These are phyloP conservation scores for Varecia variegata DNA, from an alignment of 2,797 vertebrate species.

Conservation along the genomic window DNA sequence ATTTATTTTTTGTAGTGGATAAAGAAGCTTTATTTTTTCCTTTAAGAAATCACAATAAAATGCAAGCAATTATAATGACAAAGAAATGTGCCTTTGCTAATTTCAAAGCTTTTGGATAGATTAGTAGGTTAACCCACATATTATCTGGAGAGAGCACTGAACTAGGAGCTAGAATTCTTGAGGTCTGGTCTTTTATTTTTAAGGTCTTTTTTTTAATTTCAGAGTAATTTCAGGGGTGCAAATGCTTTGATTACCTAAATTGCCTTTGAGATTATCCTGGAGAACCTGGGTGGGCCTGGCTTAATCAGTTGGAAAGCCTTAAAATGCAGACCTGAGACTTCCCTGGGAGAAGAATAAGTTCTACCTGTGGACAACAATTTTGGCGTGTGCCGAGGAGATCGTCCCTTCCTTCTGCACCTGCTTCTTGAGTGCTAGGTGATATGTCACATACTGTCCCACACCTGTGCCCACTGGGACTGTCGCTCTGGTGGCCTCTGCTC, in stretches of 20 bases:
- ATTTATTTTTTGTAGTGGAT: not conserved
- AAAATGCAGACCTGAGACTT: not conserved
- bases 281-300: not conserved
- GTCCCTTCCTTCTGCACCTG: not conserved
- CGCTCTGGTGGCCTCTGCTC: not conserved
- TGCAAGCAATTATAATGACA: not conserved
- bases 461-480: not conserved
- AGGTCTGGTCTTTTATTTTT: not conserved
- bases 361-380: not conserved
- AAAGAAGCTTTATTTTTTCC: not conserved
- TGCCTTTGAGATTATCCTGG: not conserved
- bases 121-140: not conserved
- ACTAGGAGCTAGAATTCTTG: not conserved
- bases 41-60: constrained; percentile 34
- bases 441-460: fast-evolving
- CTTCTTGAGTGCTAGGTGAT: not conserved
- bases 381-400: not conserved
- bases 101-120: not conserved
- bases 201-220: too few relatives aligned
- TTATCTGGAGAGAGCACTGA: not conserved
- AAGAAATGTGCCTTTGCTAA: not conserved
- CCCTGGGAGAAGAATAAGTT: not conserved
- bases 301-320: not conserved
- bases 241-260: too few relatives aligned
- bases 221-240: too few relatives aligned